These are phyloP conservation scores for Propsilocerus akamusi DNA, from an alignment of 1,140 invertebrate genomes.

Conservation along the genomic window DNA sequence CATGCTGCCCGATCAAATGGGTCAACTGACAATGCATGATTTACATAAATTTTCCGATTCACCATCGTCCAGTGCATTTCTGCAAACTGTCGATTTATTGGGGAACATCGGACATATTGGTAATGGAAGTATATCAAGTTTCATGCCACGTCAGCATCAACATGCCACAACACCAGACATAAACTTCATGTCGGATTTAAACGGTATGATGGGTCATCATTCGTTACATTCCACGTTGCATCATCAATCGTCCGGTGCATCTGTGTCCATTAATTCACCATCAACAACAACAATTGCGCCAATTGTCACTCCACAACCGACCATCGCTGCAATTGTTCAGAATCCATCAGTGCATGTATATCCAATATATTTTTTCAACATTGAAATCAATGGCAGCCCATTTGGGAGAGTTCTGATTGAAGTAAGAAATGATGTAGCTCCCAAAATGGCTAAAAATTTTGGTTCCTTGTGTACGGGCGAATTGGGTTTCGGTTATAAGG, in stretches of 20 bases:
- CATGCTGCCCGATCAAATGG: not conserved
- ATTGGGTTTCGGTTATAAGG: slow-evolving; percentile 56
- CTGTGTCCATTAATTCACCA: not conserved
- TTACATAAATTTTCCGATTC: not conserved
- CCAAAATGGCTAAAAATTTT: slow-evolving; percentile 84
- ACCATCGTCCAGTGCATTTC: not conserved
- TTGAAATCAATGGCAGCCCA: slow-evolving; percentile 49
- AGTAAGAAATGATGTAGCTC: slow-evolving; percentile 64
- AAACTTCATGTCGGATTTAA: slow-evolving; percentile 10
- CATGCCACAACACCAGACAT: slow-evolving; percentile 16
- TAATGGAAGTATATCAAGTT: not conserved
- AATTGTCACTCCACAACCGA: slow-evolving; percentile 23
- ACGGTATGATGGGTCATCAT: not conserved
- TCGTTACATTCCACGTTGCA: not conserved
- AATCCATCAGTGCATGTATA: slow-evolving; percentile 32
- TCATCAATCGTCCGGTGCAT: not conserved
- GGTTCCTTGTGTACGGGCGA: slow-evolving; percentile 53
- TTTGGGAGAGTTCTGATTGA: slow-evolving; percentile 65
- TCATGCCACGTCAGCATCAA: slow-evolving; percentile 14
- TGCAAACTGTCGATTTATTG: not conserved
- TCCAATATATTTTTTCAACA: slow-evolving; percentile 56
- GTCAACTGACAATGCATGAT: not conserved
- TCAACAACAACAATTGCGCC: slow-evolving; percentile 9
- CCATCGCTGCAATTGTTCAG: slow-evolving; percentile 20
- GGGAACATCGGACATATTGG: not conserved